Conservation (phyloP, 1,140 invertebrate species). For the Anagrus nilaparvatae region DNA sequence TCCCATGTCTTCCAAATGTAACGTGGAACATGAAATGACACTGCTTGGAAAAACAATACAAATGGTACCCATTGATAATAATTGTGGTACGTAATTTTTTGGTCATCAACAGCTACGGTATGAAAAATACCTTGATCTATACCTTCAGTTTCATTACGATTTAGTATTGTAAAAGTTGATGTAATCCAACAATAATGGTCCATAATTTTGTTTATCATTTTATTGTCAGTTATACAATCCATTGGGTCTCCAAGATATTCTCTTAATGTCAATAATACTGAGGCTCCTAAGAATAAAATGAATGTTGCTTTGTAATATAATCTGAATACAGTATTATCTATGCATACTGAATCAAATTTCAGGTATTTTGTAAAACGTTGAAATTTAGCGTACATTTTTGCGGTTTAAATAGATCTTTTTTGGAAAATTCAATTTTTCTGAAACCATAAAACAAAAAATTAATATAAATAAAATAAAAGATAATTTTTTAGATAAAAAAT, state of each 20-base stretch:
- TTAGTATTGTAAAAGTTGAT: constrained; percentile 62
- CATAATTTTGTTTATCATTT: constrained; percentile 54
- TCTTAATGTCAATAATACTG: constrained; percentile 55
- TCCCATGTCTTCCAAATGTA: constrained; percentile 72
- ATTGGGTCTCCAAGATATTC: constrained; percentile 65
- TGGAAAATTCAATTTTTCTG: too few relatives aligned
- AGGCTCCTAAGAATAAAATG: constrained; percentile 53
- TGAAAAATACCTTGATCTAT: constrained; percentile 53
- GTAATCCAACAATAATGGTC: constrained; percentile 71
- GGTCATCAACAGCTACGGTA: constrained; percentile 31
- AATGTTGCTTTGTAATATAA: constrained; percentile 59
- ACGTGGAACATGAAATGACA: constrained; percentile 61
- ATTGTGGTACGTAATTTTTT: constrained; percentile 56
- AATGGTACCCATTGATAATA: too few relatives aligned
- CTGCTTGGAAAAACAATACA: constrained; percentile 77
- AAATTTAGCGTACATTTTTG: too few relatives aligned
- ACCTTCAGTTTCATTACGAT: constrained; percentile 37
- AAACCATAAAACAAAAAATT: too few relatives aligned
- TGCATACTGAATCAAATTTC: too few relatives aligned
- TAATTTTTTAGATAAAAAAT: too few relatives aligned
- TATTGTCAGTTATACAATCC: constrained; percentile 46
- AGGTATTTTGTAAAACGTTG: too few relatives aligned
- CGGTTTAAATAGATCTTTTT: too few relatives aligned
- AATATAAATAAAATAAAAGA: too few relatives aligned
- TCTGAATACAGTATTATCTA: constrained; percentile 52